phyloP scores from a whole-genome alignment of 64 coral and sea anemone species.

The Pocillopora damicornis region DNA sequence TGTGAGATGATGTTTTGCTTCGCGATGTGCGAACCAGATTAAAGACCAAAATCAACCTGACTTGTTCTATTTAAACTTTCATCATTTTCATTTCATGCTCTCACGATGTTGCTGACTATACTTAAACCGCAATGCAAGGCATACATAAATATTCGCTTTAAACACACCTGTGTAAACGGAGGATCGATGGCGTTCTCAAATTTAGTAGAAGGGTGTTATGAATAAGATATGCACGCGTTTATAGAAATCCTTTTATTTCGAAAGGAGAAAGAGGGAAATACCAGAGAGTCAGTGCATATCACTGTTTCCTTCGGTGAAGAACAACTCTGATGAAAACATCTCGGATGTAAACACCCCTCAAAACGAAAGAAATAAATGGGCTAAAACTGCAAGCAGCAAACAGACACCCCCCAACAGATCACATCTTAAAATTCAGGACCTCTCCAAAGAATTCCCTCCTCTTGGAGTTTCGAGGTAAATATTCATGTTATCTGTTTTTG shows the following conservation, averaged over 20 bases:
- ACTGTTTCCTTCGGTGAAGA: slow-evolving; percentile 6
- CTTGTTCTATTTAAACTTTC: too few relatives aligned
- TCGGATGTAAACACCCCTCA: slow-evolving; percentile 45
- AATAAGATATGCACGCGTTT: neutral
- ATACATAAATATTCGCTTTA: too few relatives aligned
- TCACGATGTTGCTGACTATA: too few relatives aligned
- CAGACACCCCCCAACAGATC: neutral
- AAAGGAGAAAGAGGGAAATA: slow-evolving; percentile 27
- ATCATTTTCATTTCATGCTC: too few relatives aligned
- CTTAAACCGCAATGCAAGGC: too few relatives aligned
- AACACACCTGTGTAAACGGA: too few relatives aligned
- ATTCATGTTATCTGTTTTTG: neutral
- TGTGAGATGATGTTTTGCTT: neutral
- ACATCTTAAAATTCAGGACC: slow-evolving; percentile 9
- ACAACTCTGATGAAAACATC: neutral
- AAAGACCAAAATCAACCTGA: neutral
- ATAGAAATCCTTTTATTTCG: slow-evolving; percentile 1
- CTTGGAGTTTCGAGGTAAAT: slow-evolving; percentile 37
- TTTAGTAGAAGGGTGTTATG: neutral
- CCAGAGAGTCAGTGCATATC: slow-evolving; percentile 48
- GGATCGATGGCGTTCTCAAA: too few relatives aligned
- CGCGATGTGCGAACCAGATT: neutral
- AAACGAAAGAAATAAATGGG: slow-evolving; percentile 12
- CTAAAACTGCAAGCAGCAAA: slow-evolving; percentile 26
- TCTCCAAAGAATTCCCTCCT: slow-evolving; percentile 67